Evolutionary conservation across 1,140 invertebrate genomes (phyloP), one percentile per base, ranked within the genome.

Genomic region (Trichonephila inaurata): DNA sequence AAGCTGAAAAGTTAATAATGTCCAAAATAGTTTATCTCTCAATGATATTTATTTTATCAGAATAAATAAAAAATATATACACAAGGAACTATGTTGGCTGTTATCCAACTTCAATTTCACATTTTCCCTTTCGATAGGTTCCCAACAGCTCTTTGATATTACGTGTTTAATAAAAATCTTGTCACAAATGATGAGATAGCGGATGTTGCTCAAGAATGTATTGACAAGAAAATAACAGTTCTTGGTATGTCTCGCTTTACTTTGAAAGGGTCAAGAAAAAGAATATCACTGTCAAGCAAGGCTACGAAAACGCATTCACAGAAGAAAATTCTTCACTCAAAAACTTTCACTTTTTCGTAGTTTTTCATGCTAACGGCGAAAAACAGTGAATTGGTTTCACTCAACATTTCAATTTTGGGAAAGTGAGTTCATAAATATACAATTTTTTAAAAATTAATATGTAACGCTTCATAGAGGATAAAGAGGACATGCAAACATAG

Each of bases 91-190:
- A 77, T 77, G 18, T 77, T 77, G 72, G 72, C 72, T 40, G 28
- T 77, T 77, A 77, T 77, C 72, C 33, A 77, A 77, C 12, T 33
- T 33, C 72, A 77, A 40, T 77, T 77, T 77, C 72, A 77, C 72
- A 33, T 77, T 77, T 40, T 40, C 12, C 69, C 12, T 28, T 77
- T 33, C 28, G 12, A 77, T 77, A 40, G 14, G 1, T 77, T 77
- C 33, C 33, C 18, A 77, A 77, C 12, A 77, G 4, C 14, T 4
- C 72, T 77, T 77, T 83, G 40, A 83, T 83, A 83, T 83, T 83
- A 60, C 82, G 82, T 83, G 19, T 83, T 83, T 83, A 83, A 83
- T 83, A 83, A 83, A 83, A 83, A 83, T 83, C 82, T 83, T 83
- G 82, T 83, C 82, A 83, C 82, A 83, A 83, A 83, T 60, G 82